These are phyloP conservation scores for Cactoblastis cactorum DNA, from an alignment of 2,888 invertebrate species.

Conservation along the genomic window DNA sequence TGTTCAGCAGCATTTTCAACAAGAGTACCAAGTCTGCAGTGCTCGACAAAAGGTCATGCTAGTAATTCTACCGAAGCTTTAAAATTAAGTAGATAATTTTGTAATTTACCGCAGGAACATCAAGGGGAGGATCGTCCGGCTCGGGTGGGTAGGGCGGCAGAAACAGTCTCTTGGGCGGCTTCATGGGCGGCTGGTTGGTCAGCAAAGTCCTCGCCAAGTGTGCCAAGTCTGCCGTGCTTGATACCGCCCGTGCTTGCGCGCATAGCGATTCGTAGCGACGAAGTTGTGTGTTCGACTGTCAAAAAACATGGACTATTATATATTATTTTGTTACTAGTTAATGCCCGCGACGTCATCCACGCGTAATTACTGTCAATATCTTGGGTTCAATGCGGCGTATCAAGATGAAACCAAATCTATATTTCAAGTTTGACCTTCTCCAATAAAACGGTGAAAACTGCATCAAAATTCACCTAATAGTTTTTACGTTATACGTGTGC, in stretches of 20 bases:
- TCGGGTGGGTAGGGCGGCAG: constrained; percentile 74
- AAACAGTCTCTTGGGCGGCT: constrained; percentile 84
- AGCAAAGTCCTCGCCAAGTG: constrained; percentile 90
- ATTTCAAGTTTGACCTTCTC: too few relatives aligned
- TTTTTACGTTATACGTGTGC: too few relatives aligned
- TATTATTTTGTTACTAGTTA: too few relatives aligned
- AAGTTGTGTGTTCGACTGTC: constrained; percentile 88
- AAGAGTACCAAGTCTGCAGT: constrained; percentile 82
- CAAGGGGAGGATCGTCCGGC: constrained; percentile 65
- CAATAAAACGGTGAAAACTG: too few relatives aligned
- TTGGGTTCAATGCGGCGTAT: too few relatives aligned
- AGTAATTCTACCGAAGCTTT: not conserved
- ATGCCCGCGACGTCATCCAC: too few relatives aligned
- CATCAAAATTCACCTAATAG: too few relatives aligned
- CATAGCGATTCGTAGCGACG: constrained; percentile 90
- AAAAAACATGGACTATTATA: constrained; percentile 14
- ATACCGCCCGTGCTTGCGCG: constrained; percentile 87
- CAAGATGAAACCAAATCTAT: too few relatives aligned
- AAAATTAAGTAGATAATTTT: too few relatives aligned
- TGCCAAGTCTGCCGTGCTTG: constrained; percentile 85
- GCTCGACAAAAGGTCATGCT: not conserved
- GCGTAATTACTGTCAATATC: too few relatives aligned
- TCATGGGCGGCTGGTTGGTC: constrained; percentile 81
- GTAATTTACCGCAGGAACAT: constrained; percentile 59
- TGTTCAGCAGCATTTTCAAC: constrained; percentile 87